These are phyloP conservation scores for Epinotia brunnichana DNA, from an alignment of 2,888 invertebrate genomes.

Conservation along the genomic window DNA sequence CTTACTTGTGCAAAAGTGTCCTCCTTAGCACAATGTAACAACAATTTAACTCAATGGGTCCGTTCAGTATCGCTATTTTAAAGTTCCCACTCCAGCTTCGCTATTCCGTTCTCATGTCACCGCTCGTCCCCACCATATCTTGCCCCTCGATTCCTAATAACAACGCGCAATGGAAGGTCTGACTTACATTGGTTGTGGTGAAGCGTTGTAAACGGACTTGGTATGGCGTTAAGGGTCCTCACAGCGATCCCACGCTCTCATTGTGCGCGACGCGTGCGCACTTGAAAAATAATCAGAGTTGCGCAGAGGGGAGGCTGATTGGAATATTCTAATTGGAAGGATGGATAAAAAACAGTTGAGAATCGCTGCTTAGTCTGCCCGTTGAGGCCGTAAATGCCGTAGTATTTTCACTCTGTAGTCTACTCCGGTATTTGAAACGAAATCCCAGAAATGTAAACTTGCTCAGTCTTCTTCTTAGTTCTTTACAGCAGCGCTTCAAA, in stretches of 20 bases:
- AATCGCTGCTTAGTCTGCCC: not conserved
- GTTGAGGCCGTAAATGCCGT: not conserved
- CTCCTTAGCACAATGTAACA: slow-evolving; percentile 8
- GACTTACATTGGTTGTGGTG: no score
- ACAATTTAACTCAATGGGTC: slow-evolving; percentile 21
- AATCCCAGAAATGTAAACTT: no score
- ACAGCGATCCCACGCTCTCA: slow-evolving; percentile 39
- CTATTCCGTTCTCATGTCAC: no score
- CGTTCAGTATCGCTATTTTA: slow-evolving; percentile 32
- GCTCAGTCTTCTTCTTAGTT: no score
- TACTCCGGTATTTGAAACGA: no score
- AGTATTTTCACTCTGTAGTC: no score
- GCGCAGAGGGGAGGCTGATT: slow-evolving; percentile 27
- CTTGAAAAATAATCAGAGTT: slow-evolving; percentile 49
- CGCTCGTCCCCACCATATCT: no score
- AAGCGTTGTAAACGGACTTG: not conserved
- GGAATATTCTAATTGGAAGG: slow-evolving; percentile 26
- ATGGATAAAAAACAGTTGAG: slow-evolving; percentile 1
- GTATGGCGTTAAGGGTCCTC: slow-evolving; percentile 21
- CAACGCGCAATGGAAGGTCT: no score
- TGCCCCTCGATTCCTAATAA: no score
- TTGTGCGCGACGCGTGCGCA: slow-evolving; percentile 42
- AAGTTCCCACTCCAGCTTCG: slow-evolving; percentile 8
- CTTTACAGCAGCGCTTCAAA: no score
- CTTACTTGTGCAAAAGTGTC: not conserved